Percentiles rank a stretch among this genome's conserved stretches.
Conservation (phyloP, 2,113 vertebrate genomes). For the Antechinus stuartii region DNA sequence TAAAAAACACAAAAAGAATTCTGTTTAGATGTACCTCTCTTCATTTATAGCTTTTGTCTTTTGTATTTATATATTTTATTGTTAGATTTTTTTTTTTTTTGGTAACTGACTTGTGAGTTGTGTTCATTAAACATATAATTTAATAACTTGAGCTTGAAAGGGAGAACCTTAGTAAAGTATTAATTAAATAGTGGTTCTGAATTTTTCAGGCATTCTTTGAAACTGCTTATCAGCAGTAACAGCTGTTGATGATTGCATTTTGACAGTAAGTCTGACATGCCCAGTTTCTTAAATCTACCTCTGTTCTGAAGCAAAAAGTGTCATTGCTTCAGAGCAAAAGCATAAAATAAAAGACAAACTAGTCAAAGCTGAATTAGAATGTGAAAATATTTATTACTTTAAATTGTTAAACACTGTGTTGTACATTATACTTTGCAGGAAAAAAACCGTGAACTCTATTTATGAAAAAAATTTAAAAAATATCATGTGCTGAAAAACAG, state of each 20-base stretch:
- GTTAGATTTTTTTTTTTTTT: slow-evolving; percentile 72
- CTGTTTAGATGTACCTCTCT: slow-evolving; percentile 77
- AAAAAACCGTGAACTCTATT: slow-evolving; percentile 78
- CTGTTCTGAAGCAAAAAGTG: slow-evolving; percentile 82
- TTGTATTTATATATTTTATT: slow-evolving; percentile 80
- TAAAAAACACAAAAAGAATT: slow-evolving; percentile 65
- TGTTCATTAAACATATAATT: slow-evolving; percentile 79
- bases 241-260: slow-evolving; percentile 80
- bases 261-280: slow-evolving; percentile 80
- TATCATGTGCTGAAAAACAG: slow-evolving; percentile 76
- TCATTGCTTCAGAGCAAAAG: slow-evolving; percentile 79
- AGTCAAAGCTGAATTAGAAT: slow-evolving; percentile 85
- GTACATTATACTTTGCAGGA: slow-evolving; percentile 79
- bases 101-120: slow-evolving; percentile 77
- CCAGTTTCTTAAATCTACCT: slow-evolving; percentile 86
- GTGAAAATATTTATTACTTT: slow-evolving; percentile 85
- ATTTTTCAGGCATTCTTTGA: slow-evolving; percentile 77
- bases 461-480: slow-evolving; percentile 79
- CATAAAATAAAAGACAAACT: slow-evolving; percentile 80
- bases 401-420: slow-evolving; percentile 84
- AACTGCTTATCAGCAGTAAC: slow-evolving; percentile 80
- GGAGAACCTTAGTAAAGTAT: slow-evolving; percentile 71
- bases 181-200: slow-evolving; percentile 78
- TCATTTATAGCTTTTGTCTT: slow-evolving; percentile 64
- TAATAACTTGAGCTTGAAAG: slow-evolving; percentile 79